These are phyloP conservation scores for Cotesia glomerata DNA, from an alignment of 1,140 invertebrate species.

Conservation along the genomic window DNA sequence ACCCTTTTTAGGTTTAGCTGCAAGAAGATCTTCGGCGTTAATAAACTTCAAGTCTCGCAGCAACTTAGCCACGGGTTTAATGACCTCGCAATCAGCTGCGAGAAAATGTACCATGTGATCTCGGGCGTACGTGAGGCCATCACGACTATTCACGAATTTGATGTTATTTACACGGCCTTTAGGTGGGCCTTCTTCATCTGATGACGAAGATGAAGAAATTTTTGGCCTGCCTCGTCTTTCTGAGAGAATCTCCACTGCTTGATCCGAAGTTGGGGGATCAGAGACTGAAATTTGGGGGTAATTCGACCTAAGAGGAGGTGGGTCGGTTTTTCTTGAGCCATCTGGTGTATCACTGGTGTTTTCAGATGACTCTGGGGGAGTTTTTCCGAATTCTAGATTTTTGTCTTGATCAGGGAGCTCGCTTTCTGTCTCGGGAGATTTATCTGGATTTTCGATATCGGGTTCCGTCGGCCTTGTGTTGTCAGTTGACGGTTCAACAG, in stretches of 20 bases:
- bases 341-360: too few species aligned
- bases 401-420: too few species aligned
- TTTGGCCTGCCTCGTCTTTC: neutral
- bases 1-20: neutral
- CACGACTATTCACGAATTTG: neutral
- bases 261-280: too few species aligned
- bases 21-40: neutral
- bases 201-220: neutral
- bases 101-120: constrained; percentile 7
- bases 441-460: too few species aligned
- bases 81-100: neutral
- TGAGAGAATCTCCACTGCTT: neutral
- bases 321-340: too few species aligned
- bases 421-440: too few species aligned
- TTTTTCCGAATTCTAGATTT: too few species aligned
- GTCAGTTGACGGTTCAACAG: too few species aligned
- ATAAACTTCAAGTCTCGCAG: neutral
- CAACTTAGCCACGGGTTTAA: neutral
- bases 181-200: neutral
- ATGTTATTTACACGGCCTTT: neutral
- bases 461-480: too few species aligned
- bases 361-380: too few species aligned
- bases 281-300: too few species aligned
- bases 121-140: neutral
- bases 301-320: too few species aligned